Evolutionary conservation across 2,113 vertebrate species (phyloP), one percentile per base, ranked within the genome.

Genomic region (Ammodytes dubius): DNA sequence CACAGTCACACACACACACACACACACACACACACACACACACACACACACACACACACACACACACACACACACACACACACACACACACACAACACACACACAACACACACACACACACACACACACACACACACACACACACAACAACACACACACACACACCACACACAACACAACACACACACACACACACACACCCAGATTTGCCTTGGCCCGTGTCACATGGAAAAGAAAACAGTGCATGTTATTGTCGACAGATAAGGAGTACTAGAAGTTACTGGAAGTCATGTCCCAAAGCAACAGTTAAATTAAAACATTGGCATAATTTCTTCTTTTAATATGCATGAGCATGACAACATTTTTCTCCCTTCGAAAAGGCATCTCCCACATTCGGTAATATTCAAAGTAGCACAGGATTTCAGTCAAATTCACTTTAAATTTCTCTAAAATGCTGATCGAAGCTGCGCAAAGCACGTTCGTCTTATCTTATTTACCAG

Each of bases 181-280:
- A 42, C 35, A n/a, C 60, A 46, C 43, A 60, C 58, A 66, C 79
- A 19, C 47, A 74, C 8, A 67, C 27, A 58, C 56, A 63, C 0
- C 17, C 17, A 11, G 14, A 35, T 12, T 46, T 42, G 43, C 12
- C 57, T n/a, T 49, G 65, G 17, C 47, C 27, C 4, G 12, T 64
- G 57, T 7, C 19, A 58, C 39, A 60, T 11, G 58, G 53, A 46
- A 50, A 68, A 14, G 45, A 19, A 42, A 1, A 66, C 47, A 40
- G 63, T 43, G 81, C 42, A 81, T 84, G 74, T 91, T 85, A 90
- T 93, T 88, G 58, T 5, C 1, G 15, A 50, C 7, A 63, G 83
- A 88, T 86, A 79, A 83, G 72, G 43, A 79, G 14, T 1, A 40
- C 19, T 8, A 19, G 42, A 68, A 68, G 54, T 27, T 49, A 2